Evolutionary conservation across 2,888 invertebrate species (phyloP).

Genomic region (Microctonus aethiopoides): DNA sequence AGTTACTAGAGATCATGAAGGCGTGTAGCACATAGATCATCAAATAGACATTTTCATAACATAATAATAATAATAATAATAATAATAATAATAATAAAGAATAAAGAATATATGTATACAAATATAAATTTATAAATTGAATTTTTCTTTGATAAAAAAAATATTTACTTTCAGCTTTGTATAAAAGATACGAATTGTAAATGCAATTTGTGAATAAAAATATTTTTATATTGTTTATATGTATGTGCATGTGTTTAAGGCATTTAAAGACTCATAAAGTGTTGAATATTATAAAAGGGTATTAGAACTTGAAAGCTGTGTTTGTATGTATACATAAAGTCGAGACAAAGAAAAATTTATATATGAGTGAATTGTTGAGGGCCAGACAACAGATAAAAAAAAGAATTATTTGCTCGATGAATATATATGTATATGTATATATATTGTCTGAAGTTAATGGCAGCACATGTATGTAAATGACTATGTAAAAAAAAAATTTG

Average conservation of each 20-base stretch:
- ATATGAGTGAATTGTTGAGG: background rate
- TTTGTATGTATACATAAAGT: background rate
- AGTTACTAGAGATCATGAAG: background rate
- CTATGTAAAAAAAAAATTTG: constrained; percentile 7
- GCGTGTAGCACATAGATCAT: background rate
- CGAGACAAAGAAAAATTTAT: constrained; percentile 7
- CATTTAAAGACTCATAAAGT: constrained; percentile 23
- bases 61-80: background rate
- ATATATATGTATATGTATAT: no score
- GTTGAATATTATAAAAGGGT: background rate
- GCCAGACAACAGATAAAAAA: constrained; percentile 13
- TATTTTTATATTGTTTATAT: no score
- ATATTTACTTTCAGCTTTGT: background rate
- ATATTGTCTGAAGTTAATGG: constrained; percentile 32
- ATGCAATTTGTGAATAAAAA: no score
- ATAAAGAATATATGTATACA: background rate
- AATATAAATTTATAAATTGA: background rate
- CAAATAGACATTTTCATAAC: constrained; percentile 2
- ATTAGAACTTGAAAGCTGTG: background rate
- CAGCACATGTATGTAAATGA: background rate
- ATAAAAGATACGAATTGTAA: background rate
- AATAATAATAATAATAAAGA: background rate
- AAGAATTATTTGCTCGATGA: constrained; percentile 26
- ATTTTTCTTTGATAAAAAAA: background rate
- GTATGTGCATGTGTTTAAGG: background rate